phyloP scores from a whole-genome alignment of 2,888 invertebrate genomes.

The Drosophila antonietae region DNA sequence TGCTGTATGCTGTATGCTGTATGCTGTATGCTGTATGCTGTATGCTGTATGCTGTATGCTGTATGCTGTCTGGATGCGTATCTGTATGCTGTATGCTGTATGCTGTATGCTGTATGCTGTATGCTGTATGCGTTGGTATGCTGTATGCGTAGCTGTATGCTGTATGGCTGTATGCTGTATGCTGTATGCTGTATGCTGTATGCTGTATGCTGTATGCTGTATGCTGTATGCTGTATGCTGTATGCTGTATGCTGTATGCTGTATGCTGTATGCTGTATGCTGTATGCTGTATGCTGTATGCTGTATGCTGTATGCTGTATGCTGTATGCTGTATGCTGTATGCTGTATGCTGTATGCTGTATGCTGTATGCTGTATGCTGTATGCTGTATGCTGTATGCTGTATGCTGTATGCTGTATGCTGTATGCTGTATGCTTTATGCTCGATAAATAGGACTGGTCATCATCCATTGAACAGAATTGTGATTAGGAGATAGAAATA shows the following conservation, averaged over 20 bases:
- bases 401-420: conserved; percentile 6
- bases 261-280: conserved; percentile 10
- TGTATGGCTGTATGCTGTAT: conserved; percentile 2
- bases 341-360: conserved; percentile 2
- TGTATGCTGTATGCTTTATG: too few relatives aligned
- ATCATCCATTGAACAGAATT: too few relatives aligned
- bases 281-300: conserved; percentile 4
- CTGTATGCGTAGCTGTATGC: conserved; percentile 9
- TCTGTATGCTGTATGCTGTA: conserved; percentile 10
- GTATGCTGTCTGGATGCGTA: too few relatives aligned
- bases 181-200: conserved; percentile 11
- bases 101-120: conserved; percentile 11
- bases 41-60: conserved; percentile 14
- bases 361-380: conserved; percentile 12
- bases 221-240: conserved; percentile 12
- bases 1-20: conserved; percentile 9
- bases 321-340: conserved; percentile 3
- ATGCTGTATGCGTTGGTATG: conserved; percentile 10
- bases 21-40: conserved; percentile 14
- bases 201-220: conserved; percentile 11
- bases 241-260: conserved; percentile 12
- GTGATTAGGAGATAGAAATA: too few relatives aligned
- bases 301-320: conserved; percentile 1
- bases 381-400: conserved; percentile 7
- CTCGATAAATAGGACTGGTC: too few relatives aligned